Conservation (phyloP, 2,888 invertebrate genomes). For the Stenotaenia linearis region DNA sequence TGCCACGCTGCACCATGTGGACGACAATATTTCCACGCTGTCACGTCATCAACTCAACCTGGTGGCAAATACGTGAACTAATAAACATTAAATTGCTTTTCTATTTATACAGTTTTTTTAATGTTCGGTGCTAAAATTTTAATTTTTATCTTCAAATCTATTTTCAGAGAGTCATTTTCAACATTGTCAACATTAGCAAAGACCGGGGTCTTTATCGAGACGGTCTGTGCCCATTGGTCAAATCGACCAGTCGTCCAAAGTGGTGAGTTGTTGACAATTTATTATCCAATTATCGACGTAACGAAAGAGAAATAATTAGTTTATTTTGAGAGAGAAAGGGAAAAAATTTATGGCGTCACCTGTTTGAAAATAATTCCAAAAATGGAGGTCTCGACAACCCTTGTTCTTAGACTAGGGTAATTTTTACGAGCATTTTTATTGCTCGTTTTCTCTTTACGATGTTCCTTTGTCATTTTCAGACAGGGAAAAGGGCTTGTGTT, state of each 20-base stretch:
- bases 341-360: neutral
- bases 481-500: neutral
- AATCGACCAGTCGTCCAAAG: slow-evolving; percentile 80
- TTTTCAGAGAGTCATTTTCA: slow-evolving; percentile 85
- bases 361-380: neutral
- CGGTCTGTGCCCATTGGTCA: slow-evolving; percentile 89
- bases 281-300: neutral
- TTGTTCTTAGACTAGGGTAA: neutral
- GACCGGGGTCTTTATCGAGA: slow-evolving; percentile 78
- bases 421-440: neutral
- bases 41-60: neutral
- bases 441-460: neutral
- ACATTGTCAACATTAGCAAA: slow-evolving; percentile 94
- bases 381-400: neutral
- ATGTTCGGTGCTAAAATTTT: neutral
- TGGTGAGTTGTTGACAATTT: slow-evolving; percentile 61
- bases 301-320: neutral
- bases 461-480: neutral
- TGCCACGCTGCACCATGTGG: neutral
- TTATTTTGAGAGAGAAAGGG: neutral
- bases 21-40: neutral
- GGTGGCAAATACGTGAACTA: neutral
- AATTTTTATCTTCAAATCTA: neutral
- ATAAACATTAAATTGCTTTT: neutral
- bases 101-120: neutral